Conservation (phyloP, 2,888 invertebrate species). For the Tenthredo distinguenda region DNA sequence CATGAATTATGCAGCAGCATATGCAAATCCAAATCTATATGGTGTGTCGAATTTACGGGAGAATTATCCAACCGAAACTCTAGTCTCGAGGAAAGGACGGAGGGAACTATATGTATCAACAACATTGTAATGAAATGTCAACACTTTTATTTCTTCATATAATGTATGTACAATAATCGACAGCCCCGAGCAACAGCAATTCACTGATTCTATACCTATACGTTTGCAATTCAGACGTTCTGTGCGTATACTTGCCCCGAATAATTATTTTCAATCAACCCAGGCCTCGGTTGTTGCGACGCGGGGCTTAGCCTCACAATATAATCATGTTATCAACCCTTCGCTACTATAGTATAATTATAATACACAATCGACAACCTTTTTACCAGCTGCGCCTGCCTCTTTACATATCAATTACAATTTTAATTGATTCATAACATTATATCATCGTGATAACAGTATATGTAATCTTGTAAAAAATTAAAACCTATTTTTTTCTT, state of each 20-base stretch:
- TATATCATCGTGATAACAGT: neutral
- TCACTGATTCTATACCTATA: neutral
- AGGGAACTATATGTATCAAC: neutral
- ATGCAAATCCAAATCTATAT: neutral
- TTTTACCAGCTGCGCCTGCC: neutral
- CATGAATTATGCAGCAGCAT: neutral
- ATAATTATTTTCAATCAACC: neutral
- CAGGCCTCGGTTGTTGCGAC: neutral
- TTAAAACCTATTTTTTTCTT: conserved; percentile 3
- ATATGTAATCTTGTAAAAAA: conserved; percentile 31
- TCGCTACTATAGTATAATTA: neutral
- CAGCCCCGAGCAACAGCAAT: neutral
- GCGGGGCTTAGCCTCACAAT: neutral
- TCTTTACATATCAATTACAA: conserved; percentile 12
- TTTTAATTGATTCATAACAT: conserved; percentile 1
- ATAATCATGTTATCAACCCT: neutral
- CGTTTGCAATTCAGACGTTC: neutral
- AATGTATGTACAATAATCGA: neutral
- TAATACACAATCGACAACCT: conserved; percentile 1
- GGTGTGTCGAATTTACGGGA: neutral
- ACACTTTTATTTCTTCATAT: conserved; percentile 27
- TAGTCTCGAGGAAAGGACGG: neutral
- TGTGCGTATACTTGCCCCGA: neutral
- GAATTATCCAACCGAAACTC: neutral
- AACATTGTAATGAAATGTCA: neutral